These are phyloP conservation scores for Tetraneura akinire DNA, from an alignment of 1,140 invertebrate genomes.

Conservation along the genomic window DNA sequence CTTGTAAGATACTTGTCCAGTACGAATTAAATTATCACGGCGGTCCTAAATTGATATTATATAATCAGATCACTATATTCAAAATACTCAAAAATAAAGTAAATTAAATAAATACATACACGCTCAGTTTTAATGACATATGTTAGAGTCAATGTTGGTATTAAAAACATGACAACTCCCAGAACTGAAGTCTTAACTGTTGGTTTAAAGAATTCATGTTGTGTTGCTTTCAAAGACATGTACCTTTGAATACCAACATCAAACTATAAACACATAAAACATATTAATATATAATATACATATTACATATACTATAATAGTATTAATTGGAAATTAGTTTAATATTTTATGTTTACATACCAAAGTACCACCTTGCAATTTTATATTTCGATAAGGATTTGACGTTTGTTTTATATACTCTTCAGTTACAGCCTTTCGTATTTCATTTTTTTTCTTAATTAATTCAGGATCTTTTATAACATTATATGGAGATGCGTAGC, in stretches of 20 bases:
- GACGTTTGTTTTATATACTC: constrained; percentile 17
- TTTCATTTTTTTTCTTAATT: constrained; percentile 44
- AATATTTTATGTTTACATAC: constrained; percentile 2
- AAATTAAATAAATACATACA: constrained; percentile 20
- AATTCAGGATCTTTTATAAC: constrained; percentile 14
- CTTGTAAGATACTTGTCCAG: constrained; percentile 34
- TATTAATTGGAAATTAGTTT: not conserved
- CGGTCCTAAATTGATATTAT: not conserved
- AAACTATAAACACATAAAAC: constrained; percentile 17
- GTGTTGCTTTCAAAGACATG: constrained; percentile 33
- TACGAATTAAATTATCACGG: constrained; percentile 41
- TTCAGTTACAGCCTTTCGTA: not conserved
- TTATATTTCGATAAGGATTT: constrained; percentile 28
- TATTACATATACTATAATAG: no score
- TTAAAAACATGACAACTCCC: not conserved
- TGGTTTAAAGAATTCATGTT: constrained; percentile 32
- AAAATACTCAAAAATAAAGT: not conserved
- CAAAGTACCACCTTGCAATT: constrained; percentile 44
- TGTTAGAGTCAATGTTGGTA: not conserved
- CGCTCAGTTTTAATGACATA: constrained; percentile 42
- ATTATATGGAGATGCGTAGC: constrained; percentile 9
- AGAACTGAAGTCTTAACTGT: constrained; percentile 24
- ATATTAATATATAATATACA: not conserved
- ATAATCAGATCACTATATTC: not conserved
- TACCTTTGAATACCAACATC: constrained; percentile 40